Conservation (phyloP, 2,113 vertebrate genomes). For the Eudyptes chrysolophus region DNA sequence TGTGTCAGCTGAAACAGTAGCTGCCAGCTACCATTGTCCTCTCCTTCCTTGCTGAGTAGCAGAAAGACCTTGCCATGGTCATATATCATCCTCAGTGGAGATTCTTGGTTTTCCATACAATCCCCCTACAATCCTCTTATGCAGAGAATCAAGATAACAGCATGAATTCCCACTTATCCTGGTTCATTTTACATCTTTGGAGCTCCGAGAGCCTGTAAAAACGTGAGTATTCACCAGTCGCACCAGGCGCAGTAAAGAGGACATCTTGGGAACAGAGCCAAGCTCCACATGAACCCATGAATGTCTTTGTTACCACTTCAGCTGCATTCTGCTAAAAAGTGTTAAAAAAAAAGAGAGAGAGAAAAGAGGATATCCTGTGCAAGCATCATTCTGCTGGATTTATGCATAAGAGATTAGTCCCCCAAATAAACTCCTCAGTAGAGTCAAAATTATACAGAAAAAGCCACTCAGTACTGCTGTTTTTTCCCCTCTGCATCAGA, state of each 20-base stretch:
- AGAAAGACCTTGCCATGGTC: not conserved
- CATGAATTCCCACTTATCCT: not conserved
- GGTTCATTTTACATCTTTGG: not conserved
- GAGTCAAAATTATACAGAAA: not conserved
- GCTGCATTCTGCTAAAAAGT: not conserved
- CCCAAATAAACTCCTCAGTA: not conserved
- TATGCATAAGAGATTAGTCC: not conserved
- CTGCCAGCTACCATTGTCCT: not conserved
- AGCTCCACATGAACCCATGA: not conserved
- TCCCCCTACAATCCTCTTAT: not conserved
- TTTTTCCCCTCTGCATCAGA: not conserved
- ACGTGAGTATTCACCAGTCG: fast-evolving
- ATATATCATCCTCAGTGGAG: not conserved
- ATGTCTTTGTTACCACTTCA: not conserved
- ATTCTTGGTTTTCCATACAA: not conserved
- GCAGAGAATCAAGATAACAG: not conserved
- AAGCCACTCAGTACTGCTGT: not conserved
- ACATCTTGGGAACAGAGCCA: not conserved
- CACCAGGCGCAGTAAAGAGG: fast-evolving
- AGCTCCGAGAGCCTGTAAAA: not conserved
- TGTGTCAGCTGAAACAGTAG: not conserved
- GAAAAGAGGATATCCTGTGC: not conserved
- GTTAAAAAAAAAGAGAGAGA: not conserved
- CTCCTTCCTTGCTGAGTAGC: not conserved
- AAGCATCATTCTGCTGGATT: not conserved